Percentiles rank a stretch among this genome's conserved stretches.
Evolutionary conservation across 2,888 invertebrate species (phyloP).

Genomic region (Lithophane semibrunnea): DNA sequence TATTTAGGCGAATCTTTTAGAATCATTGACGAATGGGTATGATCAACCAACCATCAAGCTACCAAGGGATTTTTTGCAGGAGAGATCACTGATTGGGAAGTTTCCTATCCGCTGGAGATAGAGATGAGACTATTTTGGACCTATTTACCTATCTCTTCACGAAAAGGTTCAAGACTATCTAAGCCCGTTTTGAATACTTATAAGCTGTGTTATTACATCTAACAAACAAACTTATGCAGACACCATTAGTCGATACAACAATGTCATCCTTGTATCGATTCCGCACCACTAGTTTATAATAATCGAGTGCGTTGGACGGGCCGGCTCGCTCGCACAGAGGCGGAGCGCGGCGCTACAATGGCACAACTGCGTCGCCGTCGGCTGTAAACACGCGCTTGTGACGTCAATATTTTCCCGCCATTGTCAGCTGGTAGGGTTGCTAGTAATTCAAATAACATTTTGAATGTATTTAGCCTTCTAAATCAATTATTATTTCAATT

Average conservation of each 20-base stretch:
- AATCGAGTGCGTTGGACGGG: conserved; percentile 52
- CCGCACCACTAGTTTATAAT: conserved; percentile 39
- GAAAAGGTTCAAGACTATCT: background rate
- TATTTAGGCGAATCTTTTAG: background rate
- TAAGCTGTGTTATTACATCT: background rate
- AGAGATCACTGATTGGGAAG: background rate
- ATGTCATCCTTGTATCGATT: conserved; percentile 41
- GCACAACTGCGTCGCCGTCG: conserved; percentile 52
- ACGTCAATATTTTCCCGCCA: conserved; percentile 80
- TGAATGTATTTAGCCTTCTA: background rate
- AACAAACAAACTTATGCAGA: background rate
- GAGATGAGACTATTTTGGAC: background rate
- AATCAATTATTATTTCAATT: too few species aligned
- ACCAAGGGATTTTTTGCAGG: background rate
- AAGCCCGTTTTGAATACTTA: background rate
- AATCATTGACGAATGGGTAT: background rate
- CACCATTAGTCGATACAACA: conserved; percentile 13
- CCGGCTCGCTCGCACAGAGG: conserved; percentile 35
- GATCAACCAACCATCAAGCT: background rate
- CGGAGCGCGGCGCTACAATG: conserved; percentile 58
- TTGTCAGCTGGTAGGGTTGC: conserved; percentile 76
- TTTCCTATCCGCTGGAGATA: background rate
- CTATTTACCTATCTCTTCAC: background rate
- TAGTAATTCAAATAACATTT: conserved; percentile 38
- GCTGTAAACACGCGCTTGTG: conserved; percentile 66